A percentile compares a stretch with the other conserved stretches of the same genome.
These are phyloP conservation scores for Trichoplusia ni DNA, from an alignment of 1,140 invertebrate species.

Conservation along the genomic window DNA sequence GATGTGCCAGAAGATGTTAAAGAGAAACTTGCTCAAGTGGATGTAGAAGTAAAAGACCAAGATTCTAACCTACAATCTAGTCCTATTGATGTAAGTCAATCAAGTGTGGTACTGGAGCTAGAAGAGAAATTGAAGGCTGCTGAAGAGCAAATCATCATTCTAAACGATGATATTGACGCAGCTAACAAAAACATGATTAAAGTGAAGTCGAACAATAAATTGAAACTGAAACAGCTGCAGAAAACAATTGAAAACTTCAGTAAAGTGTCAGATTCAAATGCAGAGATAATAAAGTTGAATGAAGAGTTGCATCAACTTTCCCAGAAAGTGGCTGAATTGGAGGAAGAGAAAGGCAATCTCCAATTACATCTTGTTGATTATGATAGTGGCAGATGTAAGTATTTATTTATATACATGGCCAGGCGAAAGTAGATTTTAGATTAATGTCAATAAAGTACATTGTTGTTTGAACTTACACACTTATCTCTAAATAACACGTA, in stretches of 20 bases:
- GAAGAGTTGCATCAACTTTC: slow-evolving; percentile 85
- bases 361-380: slow-evolving; percentile 91
- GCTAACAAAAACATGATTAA: slow-evolving; percentile 92
- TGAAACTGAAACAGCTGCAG: slow-evolving; percentile 91
- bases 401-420: too few species aligned
- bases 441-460: too few species aligned
- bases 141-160: slow-evolving; percentile 79
- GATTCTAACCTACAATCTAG: slow-evolving; percentile 20
- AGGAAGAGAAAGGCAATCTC: slow-evolving; percentile 95
- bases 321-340: slow-evolving; percentile 90
- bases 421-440: too few species aligned
- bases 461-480: too few species aligned
- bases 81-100: slow-evolving; percentile 24
- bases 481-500: too few species aligned
- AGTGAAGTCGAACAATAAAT: slow-evolving; percentile 89
- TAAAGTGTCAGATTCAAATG: slow-evolving; percentile 86
- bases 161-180: slow-evolving; percentile 87
- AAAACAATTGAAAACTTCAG: slow-evolving; percentile 91
- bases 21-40: not conserved
- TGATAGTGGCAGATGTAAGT: slow-evolving; percentile 89
- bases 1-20: slow-evolving; percentile 35
- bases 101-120: slow-evolving; percentile 42
- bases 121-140: slow-evolving; percentile 68
- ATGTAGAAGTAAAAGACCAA: slow-evolving; percentile 1
- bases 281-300: slow-evolving; percentile 84